These are phyloP conservation scores for Peromyscus aztecus DNA, from an alignment of 2,797 vertebrate species.

Conservation along the genomic window DNA sequence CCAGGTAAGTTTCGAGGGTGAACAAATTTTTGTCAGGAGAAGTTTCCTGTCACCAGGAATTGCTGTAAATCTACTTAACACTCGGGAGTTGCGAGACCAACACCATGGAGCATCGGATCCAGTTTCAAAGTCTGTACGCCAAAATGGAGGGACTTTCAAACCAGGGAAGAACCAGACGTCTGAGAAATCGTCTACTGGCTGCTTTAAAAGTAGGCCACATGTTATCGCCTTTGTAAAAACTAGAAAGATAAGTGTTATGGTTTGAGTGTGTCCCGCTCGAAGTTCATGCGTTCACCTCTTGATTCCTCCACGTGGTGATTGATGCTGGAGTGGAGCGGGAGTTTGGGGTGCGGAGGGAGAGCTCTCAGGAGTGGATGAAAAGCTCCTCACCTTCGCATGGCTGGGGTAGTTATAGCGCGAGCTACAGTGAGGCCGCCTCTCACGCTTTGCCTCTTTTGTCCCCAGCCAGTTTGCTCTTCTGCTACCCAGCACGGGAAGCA, in stretches of 20 bases:
- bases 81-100: not conserved
- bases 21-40: not conserved
- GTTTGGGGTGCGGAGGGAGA: too few species aligned
- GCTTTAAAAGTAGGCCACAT: constrained; percentile 26
- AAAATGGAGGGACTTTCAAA: constrained; percentile 46
- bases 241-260: not conserved
- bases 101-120: not conserved
- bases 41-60: not conserved
- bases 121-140: not conserved
- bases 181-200: constrained; percentile 40
- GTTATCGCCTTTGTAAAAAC: constrained; percentile 43
- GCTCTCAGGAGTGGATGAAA: not conserved
- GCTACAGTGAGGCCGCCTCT: not conserved
- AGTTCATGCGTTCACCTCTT: not conserved
- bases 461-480: not conserved
- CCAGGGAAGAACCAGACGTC: constrained; percentile 35
- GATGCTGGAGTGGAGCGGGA: not conserved
- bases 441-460: not conserved
- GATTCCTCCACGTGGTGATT: not conserved
- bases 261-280: not conserved
- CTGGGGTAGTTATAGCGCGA: not conserved
- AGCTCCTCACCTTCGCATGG: not conserved
- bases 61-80: constrained; percentile 32
- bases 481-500: not conserved
- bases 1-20: not conserved